Percentiles rank a stretch among this genome's conserved stretches.
Conservation (phyloP, 2,797 vertebrate genomes). For the Muscicapa striata region DNA sequence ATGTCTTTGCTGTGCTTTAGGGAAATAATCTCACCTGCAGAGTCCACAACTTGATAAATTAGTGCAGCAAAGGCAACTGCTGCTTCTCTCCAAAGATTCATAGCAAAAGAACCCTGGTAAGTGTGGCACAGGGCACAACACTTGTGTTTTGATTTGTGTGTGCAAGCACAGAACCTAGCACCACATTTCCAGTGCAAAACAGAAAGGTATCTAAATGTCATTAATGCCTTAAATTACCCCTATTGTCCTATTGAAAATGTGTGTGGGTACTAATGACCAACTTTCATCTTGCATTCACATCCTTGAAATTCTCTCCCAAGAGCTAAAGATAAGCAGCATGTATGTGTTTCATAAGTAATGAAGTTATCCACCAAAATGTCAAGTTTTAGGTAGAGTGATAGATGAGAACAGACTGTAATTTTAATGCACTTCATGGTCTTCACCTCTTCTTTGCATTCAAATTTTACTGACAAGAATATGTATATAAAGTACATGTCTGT, state of each 20-base stretch:
- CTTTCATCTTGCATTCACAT: background rate
- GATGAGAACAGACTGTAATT: background rate
- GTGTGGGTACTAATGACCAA: background rate
- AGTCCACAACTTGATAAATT: background rate
- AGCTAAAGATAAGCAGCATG: background rate
- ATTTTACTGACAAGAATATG: background rate
- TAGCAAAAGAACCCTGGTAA: background rate
- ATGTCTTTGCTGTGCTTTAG: background rate
- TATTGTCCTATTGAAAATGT: background rate
- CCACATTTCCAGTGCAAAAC: background rate
- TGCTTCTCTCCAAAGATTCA: background rate
- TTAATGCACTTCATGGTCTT: background rate
- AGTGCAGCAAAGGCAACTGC: background rate
- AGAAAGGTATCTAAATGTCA: background rate
- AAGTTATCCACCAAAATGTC: background rate
- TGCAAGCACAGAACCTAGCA: background rate
- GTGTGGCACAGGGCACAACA: background rate
- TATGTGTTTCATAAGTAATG: background rate
- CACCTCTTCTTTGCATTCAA: background rate
- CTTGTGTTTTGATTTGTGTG: background rate
- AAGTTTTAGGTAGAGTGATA: background rate
- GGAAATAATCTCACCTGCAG: background rate
- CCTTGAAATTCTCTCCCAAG: background rate
- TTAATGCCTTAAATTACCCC: background rate
- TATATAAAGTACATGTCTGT: background rate